Evolutionary conservation across 2,113 vertebrate species (phyloP).

Genomic region (Bujurquina vittata): DNA sequence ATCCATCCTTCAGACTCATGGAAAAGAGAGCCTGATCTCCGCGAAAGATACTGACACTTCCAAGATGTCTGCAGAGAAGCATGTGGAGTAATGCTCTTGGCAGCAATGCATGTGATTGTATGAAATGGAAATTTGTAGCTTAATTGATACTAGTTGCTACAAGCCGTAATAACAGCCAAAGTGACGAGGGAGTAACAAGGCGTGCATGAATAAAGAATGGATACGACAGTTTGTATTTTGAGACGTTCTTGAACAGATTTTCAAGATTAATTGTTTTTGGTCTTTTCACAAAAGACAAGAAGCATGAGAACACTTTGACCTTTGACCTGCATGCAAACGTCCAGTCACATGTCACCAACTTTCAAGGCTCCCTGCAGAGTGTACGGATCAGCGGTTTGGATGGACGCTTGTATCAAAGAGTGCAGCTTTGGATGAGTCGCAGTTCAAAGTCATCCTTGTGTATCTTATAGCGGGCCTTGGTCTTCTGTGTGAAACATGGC

Average conservation of each 20-base stretch:
- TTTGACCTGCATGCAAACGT: not conserved
- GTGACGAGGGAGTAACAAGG: slow-evolving; percentile 35
- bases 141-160: slow-evolving; percentile 71
- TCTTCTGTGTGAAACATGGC: not conserved
- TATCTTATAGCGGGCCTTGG: not conserved
- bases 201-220: not conserved
- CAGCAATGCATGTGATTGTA: slow-evolving; percentile 33
- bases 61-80: slow-evolving; percentile 52
- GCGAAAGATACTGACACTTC: slow-evolving; percentile 57
- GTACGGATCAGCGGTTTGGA: too few species aligned
- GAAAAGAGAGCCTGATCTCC: slow-evolving; percentile 57
- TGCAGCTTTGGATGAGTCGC: not conserved
- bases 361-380: too few species aligned
- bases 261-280: not conserved
- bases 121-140: slow-evolving; percentile 60
- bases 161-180: slow-evolving; percentile 37
- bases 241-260: not conserved
- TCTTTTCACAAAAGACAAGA: not conserved
- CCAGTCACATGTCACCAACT: too few species aligned
- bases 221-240: not conserved
- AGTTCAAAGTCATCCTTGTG: not conserved
- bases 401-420: not conserved
- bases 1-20: slow-evolving; percentile 54
- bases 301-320: not conserved
- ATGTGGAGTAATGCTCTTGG: slow-evolving; percentile 58